phyloP scores from a whole-genome alignment of 2,797 vertebrate genomes.

The Clarias pachynema region DNA sequence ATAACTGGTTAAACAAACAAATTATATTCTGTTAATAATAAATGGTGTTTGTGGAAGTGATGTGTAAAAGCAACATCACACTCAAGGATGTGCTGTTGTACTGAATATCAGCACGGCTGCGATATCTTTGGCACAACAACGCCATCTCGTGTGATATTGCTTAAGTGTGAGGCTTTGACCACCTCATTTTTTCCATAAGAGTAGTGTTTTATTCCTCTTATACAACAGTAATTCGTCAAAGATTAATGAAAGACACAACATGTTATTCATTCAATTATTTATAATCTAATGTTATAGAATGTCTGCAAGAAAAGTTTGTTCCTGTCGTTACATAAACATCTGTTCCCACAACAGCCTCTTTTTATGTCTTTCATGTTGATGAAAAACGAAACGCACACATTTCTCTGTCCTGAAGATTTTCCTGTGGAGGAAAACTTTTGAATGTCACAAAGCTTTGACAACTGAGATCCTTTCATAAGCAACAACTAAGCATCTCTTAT shows the following conservation, averaged over 20 bases:
- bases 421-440: neutral
- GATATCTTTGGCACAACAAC: too few relatives aligned
- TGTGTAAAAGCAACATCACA: too few relatives aligned
- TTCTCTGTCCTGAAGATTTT: neutral
- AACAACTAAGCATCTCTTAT: neutral
- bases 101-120: too few relatives aligned
- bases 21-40: too few relatives aligned
- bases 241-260: neutral
- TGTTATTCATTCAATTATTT: neutral
- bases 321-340: neutral
- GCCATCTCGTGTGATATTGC: too few relatives aligned
- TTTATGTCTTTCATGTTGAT: neutral
- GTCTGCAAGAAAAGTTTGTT: neutral
- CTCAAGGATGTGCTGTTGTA: too few relatives aligned
- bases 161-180: neutral
- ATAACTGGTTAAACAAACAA: too few relatives aligned
- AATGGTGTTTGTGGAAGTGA: too few relatives aligned
- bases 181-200: neutral
- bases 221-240: too few relatives aligned
- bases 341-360: neutral
- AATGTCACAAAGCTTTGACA: neutral
- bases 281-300: neutral
- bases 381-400: neutral
- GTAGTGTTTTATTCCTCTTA: neutral
- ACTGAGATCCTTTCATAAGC: neutral